These are phyloP conservation scores for Wiebesia pumilae DNA, from an alignment of 1,140 invertebrate species.

Conservation along the genomic window DNA sequence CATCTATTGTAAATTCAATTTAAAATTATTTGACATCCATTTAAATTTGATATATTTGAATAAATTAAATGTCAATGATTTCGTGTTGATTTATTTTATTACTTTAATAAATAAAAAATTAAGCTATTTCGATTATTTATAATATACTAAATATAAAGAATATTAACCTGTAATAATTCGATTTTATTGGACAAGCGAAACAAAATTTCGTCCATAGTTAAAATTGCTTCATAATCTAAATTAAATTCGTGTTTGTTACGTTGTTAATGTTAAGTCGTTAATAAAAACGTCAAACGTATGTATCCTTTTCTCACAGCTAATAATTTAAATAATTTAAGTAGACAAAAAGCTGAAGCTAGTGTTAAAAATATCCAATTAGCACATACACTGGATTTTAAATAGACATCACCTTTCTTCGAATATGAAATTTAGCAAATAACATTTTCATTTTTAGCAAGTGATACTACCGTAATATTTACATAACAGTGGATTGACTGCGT, in stretches of 20 bases:
- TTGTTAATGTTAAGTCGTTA: neutral
- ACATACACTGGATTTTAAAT: slow-evolving; percentile 67
- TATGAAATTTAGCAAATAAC: slow-evolving; percentile 15
- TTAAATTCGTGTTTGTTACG: neutral
- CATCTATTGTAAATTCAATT: neutral
- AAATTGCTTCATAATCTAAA: slow-evolving; percentile 18
- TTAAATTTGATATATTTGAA: neutral
- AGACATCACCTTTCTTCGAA: slow-evolving; percentile 55
- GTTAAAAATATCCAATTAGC: slow-evolving; percentile 73
- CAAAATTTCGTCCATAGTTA: slow-evolving; percentile 72
- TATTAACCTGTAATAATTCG: slow-evolving; percentile 69
- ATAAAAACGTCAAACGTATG: neutral
- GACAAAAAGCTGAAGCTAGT: slow-evolving; percentile 55
- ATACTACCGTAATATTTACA: neutral
- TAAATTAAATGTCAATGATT: too few relatives aligned
- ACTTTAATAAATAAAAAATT: neutral
- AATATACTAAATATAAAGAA: slow-evolving; percentile 20
- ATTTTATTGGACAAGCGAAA: slow-evolving; percentile 68
- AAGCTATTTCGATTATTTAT: neutral
- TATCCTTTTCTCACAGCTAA: neutral
- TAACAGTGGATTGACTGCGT: neutral
- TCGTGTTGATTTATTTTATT: neutral
- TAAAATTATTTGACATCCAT: neutral
- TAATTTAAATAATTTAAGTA: neutral
- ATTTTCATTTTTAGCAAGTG: slow-evolving; percentile 26